Conservation (phyloP, 2,888 invertebrate species). For the Drosophila longiperda region DNA sequence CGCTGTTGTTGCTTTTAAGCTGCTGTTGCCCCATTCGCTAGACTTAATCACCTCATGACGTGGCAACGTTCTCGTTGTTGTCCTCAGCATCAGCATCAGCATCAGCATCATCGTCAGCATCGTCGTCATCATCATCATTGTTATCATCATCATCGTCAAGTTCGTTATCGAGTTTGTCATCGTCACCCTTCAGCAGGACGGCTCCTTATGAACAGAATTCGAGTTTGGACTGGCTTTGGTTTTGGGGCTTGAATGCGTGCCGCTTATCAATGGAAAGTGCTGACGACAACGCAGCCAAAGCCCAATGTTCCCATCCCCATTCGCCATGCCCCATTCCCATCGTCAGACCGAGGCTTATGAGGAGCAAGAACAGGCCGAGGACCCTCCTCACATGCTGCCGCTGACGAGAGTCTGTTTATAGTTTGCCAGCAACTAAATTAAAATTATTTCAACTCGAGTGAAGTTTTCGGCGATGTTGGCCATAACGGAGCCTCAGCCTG, state of each 20-base stretch:
- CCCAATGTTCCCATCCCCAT: slow-evolving; percentile 1
- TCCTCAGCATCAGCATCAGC: slow-evolving; percentile 1
- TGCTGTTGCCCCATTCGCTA: slow-evolving; percentile 18
- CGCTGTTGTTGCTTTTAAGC: slow-evolving; percentile 9
- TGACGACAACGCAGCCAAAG: slow-evolving; percentile 53
- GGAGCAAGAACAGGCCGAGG: slow-evolving; percentile 11
- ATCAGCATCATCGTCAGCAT: neutral
- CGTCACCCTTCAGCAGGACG: slow-evolving; percentile 34
- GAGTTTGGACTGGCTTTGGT: slow-evolving; percentile 29
- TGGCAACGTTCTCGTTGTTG: slow-evolving; percentile 22
- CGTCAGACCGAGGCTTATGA: neutral
- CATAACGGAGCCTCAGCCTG: slow-evolving; percentile 58
- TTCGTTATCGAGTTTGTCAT: slow-evolving; percentile 15
- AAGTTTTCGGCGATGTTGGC: slow-evolving; percentile 57
- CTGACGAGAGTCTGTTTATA: slow-evolving; percentile 63
- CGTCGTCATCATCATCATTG: neutral
- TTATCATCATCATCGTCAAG: slow-evolving; percentile 2
- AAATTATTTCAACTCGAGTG: slow-evolving; percentile 75
- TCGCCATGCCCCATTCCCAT: neutral
- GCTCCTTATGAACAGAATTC: neutral
- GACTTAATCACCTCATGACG: slow-evolving; percentile 60
- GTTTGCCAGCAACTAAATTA: slow-evolving; percentile 74
- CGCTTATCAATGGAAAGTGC: slow-evolving; percentile 71
- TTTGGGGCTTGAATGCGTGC: slow-evolving; percentile 52
- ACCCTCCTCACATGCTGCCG: slow-evolving; percentile 18